Evolutionary conservation across 2,888 invertebrate species (phyloP), one percentile per base, ranked within the genome.

Genomic region (Allygus modestus): DNA sequence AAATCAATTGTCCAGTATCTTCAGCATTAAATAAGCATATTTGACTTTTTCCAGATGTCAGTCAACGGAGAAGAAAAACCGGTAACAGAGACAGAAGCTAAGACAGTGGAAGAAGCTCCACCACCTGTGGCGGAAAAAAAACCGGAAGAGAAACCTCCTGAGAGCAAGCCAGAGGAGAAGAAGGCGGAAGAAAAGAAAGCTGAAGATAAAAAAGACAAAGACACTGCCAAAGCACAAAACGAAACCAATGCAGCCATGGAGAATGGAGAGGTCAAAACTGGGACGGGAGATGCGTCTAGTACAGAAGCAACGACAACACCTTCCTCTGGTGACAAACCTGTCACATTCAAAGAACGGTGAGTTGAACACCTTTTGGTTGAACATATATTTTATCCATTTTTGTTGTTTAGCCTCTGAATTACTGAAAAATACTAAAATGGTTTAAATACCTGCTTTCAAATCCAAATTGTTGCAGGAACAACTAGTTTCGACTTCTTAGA

Each of bases 221-320:
- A 90, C 58, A 90, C 92, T 46, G 90, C 91, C 1, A 91, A 91
- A 77, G 89, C 54, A 17, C 54, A 92, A 88, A 91, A 91, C 86
- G 92, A 93, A 87, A 88, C 90, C 81, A 88, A 91, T 33, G 89
- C 92, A n/a, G 86, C 90, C 9, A 88, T 90, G 0, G 90, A 91
- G 37, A 89, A 91, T 20, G 89, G 79, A 5, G 77, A 77, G 17
- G 77, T 77, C n/a, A 43, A 77, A 77, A 77, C 77, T 46, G 77
- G 77, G 1, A 28, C 77, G 2, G 77, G 77, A 28, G 77, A 77
- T 28, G 12, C 46, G 17, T 31, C 73, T 0, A 65, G 65, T 15
- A 28, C 23, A 51, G 77, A 77, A 17, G 15, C 51, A 1, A 28
- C 26, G 4, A 41, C 77, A 20, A 33, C 73, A 2, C 51, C 77